Evolutionary conservation across 2,888 invertebrate species (phyloP).

Genomic region (Nemotelus nigrinus): DNA sequence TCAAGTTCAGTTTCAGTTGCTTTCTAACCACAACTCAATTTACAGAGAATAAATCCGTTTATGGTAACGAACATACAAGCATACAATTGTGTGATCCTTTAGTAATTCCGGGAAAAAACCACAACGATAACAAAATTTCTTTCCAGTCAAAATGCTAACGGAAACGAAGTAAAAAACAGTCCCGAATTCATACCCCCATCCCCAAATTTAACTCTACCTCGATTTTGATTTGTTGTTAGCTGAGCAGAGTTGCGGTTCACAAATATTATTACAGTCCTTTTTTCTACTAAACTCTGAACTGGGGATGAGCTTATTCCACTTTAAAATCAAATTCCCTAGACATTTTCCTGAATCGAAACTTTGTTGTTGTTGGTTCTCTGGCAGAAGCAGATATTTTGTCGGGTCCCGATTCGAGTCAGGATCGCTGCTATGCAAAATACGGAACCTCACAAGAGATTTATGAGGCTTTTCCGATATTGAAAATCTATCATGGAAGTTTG

Average conservation of each 20-base stretch:
- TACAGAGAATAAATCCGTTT: background rate
- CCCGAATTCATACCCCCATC: background rate
- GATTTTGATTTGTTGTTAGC: background rate
- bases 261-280: conserved; percentile 5
- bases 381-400: no score
- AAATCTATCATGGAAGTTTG: conserved; percentile 20
- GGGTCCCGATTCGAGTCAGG: background rate
- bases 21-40: no score
- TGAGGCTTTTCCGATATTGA: conserved; percentile 22
- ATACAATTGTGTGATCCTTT: background rate
- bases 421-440: conserved; percentile 7
- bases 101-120: background rate
- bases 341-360: background rate
- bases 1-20: no score
- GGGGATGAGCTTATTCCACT: no score
- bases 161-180: background rate
- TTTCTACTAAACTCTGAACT: background rate
- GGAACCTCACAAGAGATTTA: conserved; percentile 11
- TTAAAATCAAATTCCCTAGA: background rate
- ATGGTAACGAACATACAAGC: background rate
- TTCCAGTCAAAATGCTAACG: background rate
- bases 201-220: background rate
- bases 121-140: background rate
- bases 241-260: background rate
- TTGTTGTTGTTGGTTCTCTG: background rate